Evolutionary conservation across 2,888 invertebrate genomes (phyloP), one percentile per base, ranked within the genome.

Genomic region (Ypsolopha scabrella): DNA sequence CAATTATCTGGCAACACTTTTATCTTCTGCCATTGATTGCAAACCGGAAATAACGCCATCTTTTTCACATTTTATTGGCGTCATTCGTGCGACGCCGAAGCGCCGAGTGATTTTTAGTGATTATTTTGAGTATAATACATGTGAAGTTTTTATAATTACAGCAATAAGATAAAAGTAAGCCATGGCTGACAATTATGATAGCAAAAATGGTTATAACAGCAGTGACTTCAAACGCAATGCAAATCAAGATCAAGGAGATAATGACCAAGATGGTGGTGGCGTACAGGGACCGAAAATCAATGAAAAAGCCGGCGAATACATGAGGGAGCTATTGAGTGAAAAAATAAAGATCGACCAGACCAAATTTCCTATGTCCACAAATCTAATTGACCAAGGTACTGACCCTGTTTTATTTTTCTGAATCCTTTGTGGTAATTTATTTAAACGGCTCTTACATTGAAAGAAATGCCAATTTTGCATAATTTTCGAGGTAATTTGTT

Each of bases 251-350:
- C 48, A 54, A 53, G 64, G 59, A 24, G 72, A 64, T 53, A 72
- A 74, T 51, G 74, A 65, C 52, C 80, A 89, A 87, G 83, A 87
- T 80, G 85, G 87, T 70, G 83, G 87, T 80, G 85, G 87, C 70
- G 89, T 89, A 52, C 88, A 88, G 14, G 80, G 80, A 60, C 75
- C 87, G 48, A 88, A 88, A 65, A 77, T 90, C 54, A 88, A 89
- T 59, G 91, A 92, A 70, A 93, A 93, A 80, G 92, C 92, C 70
- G 91, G 89, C 52, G 94, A 94, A 79, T 94, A 94, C 67, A 90
- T 94, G 68, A 87, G 91, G 24, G 93, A 93, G 67, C 85, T 94
- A 53, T 69, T 94, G 54, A 88, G 90, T 48, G 93, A 93, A 67
- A 92, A 92, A 71, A 88, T 90, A 53, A 88, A 89, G 58, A 80